phyloP scores from a whole-genome alignment of 92 coral and sea anemone species.

The Palythoa grandiflora region DNA sequence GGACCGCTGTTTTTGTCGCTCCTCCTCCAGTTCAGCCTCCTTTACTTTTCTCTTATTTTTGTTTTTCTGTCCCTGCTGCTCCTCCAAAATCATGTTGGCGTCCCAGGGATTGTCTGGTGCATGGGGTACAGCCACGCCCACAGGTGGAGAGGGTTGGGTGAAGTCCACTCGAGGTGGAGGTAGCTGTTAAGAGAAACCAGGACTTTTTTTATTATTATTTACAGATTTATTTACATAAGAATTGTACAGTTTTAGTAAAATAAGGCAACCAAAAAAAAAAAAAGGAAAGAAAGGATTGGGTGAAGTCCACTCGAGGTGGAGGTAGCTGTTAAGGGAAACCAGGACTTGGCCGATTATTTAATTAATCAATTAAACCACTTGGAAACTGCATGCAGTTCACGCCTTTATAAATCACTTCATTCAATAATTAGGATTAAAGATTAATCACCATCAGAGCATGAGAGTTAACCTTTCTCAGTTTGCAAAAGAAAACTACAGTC shows the following conservation, averaged over 20 bases:
- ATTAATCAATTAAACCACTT: background rate
- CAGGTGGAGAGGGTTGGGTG: slow-evolving; percentile 98
- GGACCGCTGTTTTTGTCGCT: slow-evolving; percentile 70
- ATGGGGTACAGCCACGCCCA: slow-evolving; percentile 84
- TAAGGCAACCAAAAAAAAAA: too few relatives aligned
- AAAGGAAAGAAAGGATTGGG: slow-evolving; percentile 99
- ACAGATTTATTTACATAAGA: too few relatives aligned
- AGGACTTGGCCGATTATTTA: background rate
- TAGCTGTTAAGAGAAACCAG: slow-evolving; percentile 53
- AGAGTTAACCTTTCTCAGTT: too few relatives aligned
- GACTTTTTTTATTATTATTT: too few relatives aligned
- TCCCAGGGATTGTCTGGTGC: slow-evolving; percentile 99
- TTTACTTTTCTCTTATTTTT: slow-evolving; percentile 82
- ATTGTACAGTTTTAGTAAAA: too few relatives aligned
- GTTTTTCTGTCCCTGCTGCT: slow-evolving; percentile 76
- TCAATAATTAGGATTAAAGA: too few relatives aligned
- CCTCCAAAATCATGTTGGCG: slow-evolving; percentile 83
- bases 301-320: slow-evolving; percentile 96
- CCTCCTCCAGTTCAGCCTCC: slow-evolving; percentile 71
- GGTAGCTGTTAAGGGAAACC: slow-evolving; percentile 71
- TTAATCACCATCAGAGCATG: too few relatives aligned
- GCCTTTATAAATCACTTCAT: background rate
- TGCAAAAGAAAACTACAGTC: too few relatives aligned
- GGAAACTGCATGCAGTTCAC: background rate
- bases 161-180: slow-evolving; percentile 98